A percentile compares a stretch with the other conserved stretches of the same genome.
Conservation (phyloP, 2,888 invertebrate species). For the Amphipyra tragopoginis region DNA sequence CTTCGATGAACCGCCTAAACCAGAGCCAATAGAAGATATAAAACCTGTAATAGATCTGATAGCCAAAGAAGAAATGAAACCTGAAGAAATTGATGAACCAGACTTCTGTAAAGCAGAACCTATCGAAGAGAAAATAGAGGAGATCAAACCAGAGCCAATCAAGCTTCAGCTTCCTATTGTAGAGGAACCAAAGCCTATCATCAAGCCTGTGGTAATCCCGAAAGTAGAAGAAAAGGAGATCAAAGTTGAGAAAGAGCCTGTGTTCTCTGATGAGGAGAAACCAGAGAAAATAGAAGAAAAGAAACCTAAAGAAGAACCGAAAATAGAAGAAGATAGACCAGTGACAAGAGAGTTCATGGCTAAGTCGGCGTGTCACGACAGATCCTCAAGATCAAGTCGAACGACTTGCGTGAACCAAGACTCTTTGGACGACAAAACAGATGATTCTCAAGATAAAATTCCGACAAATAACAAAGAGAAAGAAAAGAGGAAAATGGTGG, state of each 20-base stretch:
- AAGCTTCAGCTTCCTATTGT: slow-evolving; percentile 26
- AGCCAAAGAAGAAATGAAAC: slow-evolving; percentile 85
- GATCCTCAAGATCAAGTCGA: slow-evolving; percentile 83
- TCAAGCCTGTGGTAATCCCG: slow-evolving; percentile 1
- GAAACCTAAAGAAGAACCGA: slow-evolving; percentile 61
- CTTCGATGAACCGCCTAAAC: slow-evolving; percentile 78
- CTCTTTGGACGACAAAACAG: slow-evolving; percentile 87
- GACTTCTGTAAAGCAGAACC: slow-evolving; percentile 76
- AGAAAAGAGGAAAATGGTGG: slow-evolving; percentile 89
- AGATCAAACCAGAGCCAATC: slow-evolving; percentile 57
- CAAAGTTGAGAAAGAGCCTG: slow-evolving; percentile 67
- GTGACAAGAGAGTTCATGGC: slow-evolving; percentile 77
- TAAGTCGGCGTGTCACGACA: slow-evolving; percentile 83
- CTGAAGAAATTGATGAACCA: slow-evolving; percentile 80
- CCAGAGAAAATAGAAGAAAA: slow-evolving; percentile 61
- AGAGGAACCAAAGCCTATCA: slow-evolving; percentile 36
- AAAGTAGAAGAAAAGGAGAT: slow-evolving; percentile 53
- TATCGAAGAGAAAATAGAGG: slow-evolving; percentile 62
- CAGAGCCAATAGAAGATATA: slow-evolving; percentile 71
- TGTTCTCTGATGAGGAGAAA: slow-evolving; percentile 69
- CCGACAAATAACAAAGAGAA: slow-evolving; percentile 76
- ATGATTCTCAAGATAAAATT: slow-evolving; percentile 86
- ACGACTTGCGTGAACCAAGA: slow-evolving; percentile 80
- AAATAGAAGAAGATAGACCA: slow-evolving; percentile 76
- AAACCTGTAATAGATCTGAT: slow-evolving; percentile 81